Evolutionary conservation across 2,113 vertebrate species (phyloP).

Genomic region (Echinops telfairi): DNA sequence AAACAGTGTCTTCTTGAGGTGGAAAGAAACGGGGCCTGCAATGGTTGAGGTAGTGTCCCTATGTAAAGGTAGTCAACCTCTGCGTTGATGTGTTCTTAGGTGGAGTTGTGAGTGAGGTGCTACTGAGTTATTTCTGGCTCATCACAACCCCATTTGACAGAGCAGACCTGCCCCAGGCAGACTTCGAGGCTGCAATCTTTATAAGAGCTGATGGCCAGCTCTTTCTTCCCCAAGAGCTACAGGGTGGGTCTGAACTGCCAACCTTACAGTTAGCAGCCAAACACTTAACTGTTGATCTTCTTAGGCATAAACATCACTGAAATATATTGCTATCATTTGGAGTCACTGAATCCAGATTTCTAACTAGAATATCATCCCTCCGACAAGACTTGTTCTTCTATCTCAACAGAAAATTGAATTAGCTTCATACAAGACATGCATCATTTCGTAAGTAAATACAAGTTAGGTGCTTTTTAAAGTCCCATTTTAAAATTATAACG

Average conservation of each 20-base stretch:
- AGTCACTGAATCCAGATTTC: constrained; percentile 25
- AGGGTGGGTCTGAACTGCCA: neutral
- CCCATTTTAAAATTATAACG: constrained; percentile 42
- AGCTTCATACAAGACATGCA: neutral
- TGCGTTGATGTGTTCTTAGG: neutral
- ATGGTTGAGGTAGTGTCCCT: neutral
- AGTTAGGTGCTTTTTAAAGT: neutral
- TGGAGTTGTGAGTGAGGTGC: neutral
- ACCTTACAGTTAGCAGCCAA: neutral
- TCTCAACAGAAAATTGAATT: constrained; percentile 3
- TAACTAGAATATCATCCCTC: constrained; percentile 37
- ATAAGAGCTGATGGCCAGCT: neutral
- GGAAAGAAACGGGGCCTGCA: constrained; percentile 23
- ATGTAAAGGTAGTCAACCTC: neutral
- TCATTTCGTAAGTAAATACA: neutral
- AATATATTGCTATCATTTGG: neutral
- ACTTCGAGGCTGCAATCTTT: neutral
- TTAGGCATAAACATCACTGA: constrained; percentile 21
- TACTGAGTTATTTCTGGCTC: neutral
- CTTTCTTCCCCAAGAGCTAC: neutral
- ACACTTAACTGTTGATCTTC: neutral
- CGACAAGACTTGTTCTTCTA: neutral
- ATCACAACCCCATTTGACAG: neutral
- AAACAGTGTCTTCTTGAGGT: neutral
- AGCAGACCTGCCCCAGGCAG: neutral